phyloP scores from a whole-genome alignment of 35 echinoderm and acorn worm species.

The Ophioderma brevispina region DNA sequence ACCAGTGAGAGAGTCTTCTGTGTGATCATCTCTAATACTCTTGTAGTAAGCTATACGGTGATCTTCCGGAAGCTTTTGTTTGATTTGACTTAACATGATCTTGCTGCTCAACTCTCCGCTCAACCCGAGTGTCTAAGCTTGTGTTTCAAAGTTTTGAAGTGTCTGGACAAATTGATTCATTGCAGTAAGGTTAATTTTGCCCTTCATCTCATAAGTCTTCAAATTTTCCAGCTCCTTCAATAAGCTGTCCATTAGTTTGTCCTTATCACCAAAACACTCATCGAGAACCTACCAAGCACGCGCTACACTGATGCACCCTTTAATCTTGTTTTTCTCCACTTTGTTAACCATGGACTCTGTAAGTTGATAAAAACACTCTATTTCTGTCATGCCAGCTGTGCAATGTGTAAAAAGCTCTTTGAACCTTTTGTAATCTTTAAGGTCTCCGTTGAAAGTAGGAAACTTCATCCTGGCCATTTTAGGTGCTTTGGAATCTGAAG shows the following conservation, averaged over 20 bases:
- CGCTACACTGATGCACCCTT: conserved; percentile 43
- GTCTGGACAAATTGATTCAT: conserved; percentile 61
- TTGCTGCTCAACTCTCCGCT: conserved; percentile 69
- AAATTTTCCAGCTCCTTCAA: conserved; percentile 55
- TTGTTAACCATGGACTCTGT: conserved; percentile 62
- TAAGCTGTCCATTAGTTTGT: conserved; percentile 62
- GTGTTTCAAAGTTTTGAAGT: conserved; percentile 55
- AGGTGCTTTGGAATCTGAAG: conserved; percentile 3
- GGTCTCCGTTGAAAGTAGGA: conserved; percentile 62
- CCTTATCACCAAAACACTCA: conserved; percentile 56
- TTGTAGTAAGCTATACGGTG: conserved; percentile 59
- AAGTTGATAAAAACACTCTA: conserved; percentile 77
- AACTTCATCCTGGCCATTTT: conserved; percentile 84
- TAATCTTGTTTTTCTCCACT: conserved; percentile 51
- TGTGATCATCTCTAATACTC: conserved; percentile 45
- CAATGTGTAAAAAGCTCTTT: conserved; percentile 55
- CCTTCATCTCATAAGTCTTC: neutral
- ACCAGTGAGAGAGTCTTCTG: conserved; percentile 40
- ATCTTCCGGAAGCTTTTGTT: conserved; percentile 61
- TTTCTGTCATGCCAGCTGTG: conserved; percentile 48
- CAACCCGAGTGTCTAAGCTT: conserved; percentile 54
- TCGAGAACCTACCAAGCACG: conserved; percentile 68
- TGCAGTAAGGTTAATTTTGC: conserved; percentile 10
- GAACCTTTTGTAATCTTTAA: conserved; percentile 64
- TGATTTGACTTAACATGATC: conserved; percentile 70